phyloP scores from a whole-genome alignment of 2,888 invertebrate genomes.

The Bellardia bayeri region DNA sequence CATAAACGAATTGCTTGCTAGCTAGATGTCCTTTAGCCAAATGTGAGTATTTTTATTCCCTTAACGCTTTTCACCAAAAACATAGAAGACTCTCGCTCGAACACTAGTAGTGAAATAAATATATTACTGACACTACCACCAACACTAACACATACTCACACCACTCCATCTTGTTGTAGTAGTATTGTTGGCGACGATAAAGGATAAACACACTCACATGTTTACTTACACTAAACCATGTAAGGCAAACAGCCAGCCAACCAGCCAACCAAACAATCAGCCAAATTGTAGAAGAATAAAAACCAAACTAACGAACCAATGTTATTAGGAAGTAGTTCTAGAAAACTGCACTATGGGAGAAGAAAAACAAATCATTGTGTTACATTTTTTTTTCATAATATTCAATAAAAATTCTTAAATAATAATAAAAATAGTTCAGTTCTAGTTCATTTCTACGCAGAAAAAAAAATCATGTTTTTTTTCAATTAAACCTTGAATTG shows the following conservation, averaged over 20 bases:
- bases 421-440: too few species aligned
- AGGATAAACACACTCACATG: conserved; percentile 28
- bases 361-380: not conserved
- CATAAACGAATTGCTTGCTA: conserved; percentile 65
- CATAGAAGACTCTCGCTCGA: conserved; percentile 30
- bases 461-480: too few species aligned
- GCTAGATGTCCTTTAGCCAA: conserved; percentile 62
- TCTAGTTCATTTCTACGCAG: too few species aligned
- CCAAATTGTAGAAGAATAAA: conserved; percentile 38
- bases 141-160: conserved; percentile 4
- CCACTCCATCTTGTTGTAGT: conserved; percentile 6
- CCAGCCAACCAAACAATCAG: conserved; percentile 47
- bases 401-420: too few species aligned
- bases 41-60: conserved; percentile 45
- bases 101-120: conserved; percentile 47
- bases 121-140: conserved; percentile 50
- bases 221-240: conserved; percentile 29
- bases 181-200: conserved; percentile 53
- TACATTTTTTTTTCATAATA: too few species aligned
- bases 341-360: conserved; percentile 47
- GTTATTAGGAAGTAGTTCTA: conserved; percentile 52
- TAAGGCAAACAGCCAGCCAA: conserved; percentile 25
- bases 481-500: too few species aligned
- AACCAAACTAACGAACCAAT: conserved; percentile 62
- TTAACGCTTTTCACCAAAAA: conserved; percentile 57